Conservation (phyloP, 2,113 vertebrate genomes). For the Varanus salvator region DNA sequence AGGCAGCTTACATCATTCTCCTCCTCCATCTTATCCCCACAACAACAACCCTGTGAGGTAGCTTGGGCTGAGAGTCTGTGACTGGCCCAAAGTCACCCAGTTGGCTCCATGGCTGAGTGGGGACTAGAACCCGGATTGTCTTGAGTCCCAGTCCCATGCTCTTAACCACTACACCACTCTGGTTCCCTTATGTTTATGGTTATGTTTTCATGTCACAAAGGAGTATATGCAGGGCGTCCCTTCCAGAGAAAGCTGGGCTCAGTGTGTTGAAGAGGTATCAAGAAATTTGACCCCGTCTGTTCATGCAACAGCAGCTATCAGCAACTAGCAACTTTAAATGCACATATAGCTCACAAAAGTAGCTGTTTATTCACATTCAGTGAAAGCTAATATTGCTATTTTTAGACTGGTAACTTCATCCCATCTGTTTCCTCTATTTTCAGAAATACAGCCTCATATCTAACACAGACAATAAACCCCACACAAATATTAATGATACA, state of each 20-base stretch:
- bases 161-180: too few relatives aligned
- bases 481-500: conserved; percentile 34
- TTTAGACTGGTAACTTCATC: conserved; percentile 37
- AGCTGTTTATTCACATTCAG: conserved; percentile 13
- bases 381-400: conserved; percentile 9
- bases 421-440: conserved; percentile 41
- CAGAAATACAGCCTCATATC: conserved; percentile 18
- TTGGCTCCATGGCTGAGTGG: too few relatives aligned
- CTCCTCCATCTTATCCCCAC: too few relatives aligned
- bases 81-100: too few relatives aligned
- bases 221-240: background rate
- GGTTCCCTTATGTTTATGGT: too few relatives aligned
- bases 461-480: conserved; percentile 39
- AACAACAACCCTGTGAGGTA: too few relatives aligned
- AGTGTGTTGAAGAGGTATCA: background rate
- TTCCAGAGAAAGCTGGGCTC: background rate
- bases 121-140: too few relatives aligned
- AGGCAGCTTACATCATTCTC: too few relatives aligned
- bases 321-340: background rate
- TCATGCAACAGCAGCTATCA: background rate
- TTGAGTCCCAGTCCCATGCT: too few relatives aligned
- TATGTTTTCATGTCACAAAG: background rate
- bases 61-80: too few relatives aligned
- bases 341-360: conserved; percentile 7
- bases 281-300: background rate